These are phyloP conservation scores for Parazoanthus darwini DNA, from an alignment of 92 coral and sea anemone genomes.

Conservation along the genomic window DNA sequence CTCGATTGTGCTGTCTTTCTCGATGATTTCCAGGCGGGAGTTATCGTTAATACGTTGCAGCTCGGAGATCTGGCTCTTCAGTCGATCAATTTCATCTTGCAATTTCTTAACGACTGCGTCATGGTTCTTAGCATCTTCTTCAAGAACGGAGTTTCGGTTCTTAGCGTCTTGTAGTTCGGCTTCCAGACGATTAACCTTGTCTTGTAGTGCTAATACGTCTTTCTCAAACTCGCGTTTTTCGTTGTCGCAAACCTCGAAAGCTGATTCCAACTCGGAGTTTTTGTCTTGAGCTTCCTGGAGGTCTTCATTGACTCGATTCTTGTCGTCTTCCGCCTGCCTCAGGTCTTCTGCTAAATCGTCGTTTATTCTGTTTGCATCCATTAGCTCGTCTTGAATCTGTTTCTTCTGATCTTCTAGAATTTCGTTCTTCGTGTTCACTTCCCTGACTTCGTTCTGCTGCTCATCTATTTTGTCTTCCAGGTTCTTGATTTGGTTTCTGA, in stretches of 20 bases:
- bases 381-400: slow-evolving; percentile 84
- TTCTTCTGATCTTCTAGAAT: slow-evolving; percentile 96
- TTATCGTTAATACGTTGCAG: slow-evolving; percentile 79
- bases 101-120: slow-evolving; percentile 65
- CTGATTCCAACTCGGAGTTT: slow-evolving; percentile 87
- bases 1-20: slow-evolving; percentile 86
- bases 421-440: slow-evolving; percentile 86
- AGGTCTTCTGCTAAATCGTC: slow-evolving; percentile 83
- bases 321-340: slow-evolving; percentile 72
- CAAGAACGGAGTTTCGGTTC: slow-evolving; percentile 73
- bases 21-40: slow-evolving; percentile 71
- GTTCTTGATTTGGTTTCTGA: slow-evolving; percentile 81
- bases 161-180: slow-evolving; percentile 83
- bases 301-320: slow-evolving; percentile 77
- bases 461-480: slow-evolving; percentile 85
- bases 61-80: slow-evolving; percentile 81
- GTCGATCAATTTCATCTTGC: slow-evolving; percentile 83
- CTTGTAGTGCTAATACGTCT: slow-evolving; percentile 72
- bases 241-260: slow-evolving; percentile 76
- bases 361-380: slow-evolving; percentile 85
- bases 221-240: slow-evolving; percentile 89
- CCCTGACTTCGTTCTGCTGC: slow-evolving; percentile 84
- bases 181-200: slow-evolving; percentile 79
- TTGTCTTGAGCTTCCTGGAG: slow-evolving; percentile 70
- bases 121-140: slow-evolving; percentile 80